These are phyloP conservation scores for Daboia siamensis DNA, from an alignment of 2,113 vertebrate genomes.

Conservation along the genomic window DNA sequence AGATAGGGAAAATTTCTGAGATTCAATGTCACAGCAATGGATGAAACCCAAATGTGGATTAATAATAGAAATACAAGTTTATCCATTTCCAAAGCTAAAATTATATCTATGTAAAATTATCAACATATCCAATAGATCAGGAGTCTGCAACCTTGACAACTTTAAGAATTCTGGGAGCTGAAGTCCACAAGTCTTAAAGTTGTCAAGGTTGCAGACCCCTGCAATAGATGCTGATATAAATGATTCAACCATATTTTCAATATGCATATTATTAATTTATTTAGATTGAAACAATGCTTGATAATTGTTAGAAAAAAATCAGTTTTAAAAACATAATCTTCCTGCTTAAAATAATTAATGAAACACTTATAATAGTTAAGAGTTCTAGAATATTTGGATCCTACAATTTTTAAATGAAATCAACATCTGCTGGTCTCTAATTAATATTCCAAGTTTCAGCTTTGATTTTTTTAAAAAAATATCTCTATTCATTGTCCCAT, in stretches of 20 bases:
- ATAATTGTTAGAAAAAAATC: background rate
- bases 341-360: background rate
- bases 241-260: background rate
- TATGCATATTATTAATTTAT: background rate
- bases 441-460: background rate
- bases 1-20: conserved; percentile 42
- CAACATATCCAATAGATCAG: fast-evolving
- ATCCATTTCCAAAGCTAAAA: conserved; percentile 20
- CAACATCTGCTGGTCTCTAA: background rate
- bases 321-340: background rate
- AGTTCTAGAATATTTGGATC: background rate
- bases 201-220: no score
- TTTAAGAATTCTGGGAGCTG: no score
- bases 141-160: no score
- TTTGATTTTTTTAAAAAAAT: background rate
- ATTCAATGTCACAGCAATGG: conserved; percentile 50
- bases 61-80: conserved; percentile 49
- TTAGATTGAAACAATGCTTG: background rate
- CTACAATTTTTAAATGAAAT: background rate
- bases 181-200: no score
- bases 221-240: background rate
- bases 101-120: background rate
- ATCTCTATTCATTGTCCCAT: background rate
- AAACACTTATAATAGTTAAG: background rate
- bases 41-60: conserved; percentile 40